These are phyloP conservation scores for Phoxinus dragarum DNA, from an alignment of 2,797 vertebrate genomes.

Conservation along the genomic window DNA sequence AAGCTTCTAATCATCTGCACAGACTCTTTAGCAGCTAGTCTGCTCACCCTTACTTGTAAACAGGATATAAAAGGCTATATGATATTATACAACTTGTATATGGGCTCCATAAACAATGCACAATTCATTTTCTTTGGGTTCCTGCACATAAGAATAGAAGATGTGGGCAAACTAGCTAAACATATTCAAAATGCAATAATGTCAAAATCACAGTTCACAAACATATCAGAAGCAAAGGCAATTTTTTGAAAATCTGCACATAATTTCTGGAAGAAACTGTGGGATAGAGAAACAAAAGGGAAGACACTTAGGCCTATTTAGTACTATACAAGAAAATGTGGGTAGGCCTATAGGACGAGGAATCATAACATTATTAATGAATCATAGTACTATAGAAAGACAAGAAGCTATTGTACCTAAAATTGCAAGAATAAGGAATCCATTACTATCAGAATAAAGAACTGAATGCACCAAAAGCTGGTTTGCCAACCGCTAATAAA, in stretches of 20 bases:
- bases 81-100: neutral
- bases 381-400: neutral
- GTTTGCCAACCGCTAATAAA: neutral
- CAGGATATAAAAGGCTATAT: too few relatives aligned
- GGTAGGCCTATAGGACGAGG: neutral
- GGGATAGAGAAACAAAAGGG: neutral
- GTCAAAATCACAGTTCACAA: neutral
- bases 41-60: neutral
- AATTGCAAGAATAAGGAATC: neutral
- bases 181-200: neutral
- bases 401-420: neutral
- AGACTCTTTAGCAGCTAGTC: neutral
- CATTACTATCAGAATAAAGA: too few relatives aligned
- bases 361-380: neutral
- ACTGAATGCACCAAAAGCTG: neutral
- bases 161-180: neutral
- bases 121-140: neutral
- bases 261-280: neutral
- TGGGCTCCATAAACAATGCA: neutral
- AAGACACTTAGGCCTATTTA: neutral
- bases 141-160: neutral
- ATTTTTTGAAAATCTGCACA: neutral
- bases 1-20: too few relatives aligned
- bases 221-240: neutral
- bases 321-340: neutral